Evolutionary conservation across 2,113 vertebrate genomes (phyloP), one percentile per base, ranked within the genome.

Genomic region (Odocoileus hemionus): DNA sequence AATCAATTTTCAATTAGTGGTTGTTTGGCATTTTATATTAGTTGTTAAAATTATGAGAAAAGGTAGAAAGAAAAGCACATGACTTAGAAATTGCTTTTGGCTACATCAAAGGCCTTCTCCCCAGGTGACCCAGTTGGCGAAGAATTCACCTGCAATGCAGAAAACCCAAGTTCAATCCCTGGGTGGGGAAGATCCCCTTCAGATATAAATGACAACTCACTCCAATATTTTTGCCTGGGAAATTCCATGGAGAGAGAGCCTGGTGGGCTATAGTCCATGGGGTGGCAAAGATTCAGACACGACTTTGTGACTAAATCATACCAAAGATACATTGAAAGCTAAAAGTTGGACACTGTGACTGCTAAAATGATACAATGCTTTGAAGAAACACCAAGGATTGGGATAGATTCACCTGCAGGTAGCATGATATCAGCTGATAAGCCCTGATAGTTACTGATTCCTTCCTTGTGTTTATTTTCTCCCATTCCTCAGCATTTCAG

Each of bases 1-100:
- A 98, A 99, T 99, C 98, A 98, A 98, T 99, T 99, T 99, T 98
- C 97, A 98, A 98, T 99, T 99, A 98, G 95, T 95, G 60, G 85
- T 97, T 94, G 92, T 98, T 98, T 98, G 82, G 93, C 78, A 98
- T 96, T 96, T 98, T 86, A 67, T 98, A 97, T 97, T 97, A 98
- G 78, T 90, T 97, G 88, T 82, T 98, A 93, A 98, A 98, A 97
- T 96, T 92, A 84, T 98, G 96, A 98, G 93, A 92, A 98, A 98
- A 15, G 23, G 61, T 97, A 91, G 97, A 96, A 86, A 96, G 76
- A 96, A 93, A 98, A 98, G 76, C 85, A 97, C 96, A 79, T 70
- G 97, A 98, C 95, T 97, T 95, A 96, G 57, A 97, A 97, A 98
- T 98, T 98, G 90, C 76, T 98, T 97, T 95, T 90, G 57, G 87